Evolutionary conservation across 2,888 invertebrate genomes (phyloP).

Genomic region (Leptinotarsa rubiginosa): DNA sequence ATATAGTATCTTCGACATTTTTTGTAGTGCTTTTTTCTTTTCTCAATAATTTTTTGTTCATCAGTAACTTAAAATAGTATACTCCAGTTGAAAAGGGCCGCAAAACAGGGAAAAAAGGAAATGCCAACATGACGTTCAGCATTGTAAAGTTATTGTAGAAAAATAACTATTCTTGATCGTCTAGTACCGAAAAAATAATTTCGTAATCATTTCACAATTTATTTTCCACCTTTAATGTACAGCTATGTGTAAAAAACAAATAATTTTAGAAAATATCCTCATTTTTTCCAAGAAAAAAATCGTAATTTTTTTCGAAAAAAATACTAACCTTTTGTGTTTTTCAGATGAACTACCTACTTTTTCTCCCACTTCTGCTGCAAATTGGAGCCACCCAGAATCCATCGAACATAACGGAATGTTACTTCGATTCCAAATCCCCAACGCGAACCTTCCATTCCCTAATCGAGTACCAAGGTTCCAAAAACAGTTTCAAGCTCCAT

Average conservation of each 20-base stretch:
- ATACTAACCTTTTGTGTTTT: not conserved
- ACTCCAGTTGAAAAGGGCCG: too few relatives aligned
- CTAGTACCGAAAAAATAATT: too few relatives aligned
- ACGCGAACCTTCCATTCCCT: constrained; percentile 52
- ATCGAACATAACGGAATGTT: constrained; percentile 7
- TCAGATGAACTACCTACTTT: constrained; percentile 14
- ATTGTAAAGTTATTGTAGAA: too few relatives aligned
- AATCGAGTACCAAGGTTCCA: constrained; percentile 53
- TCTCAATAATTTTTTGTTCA: too few relatives aligned
- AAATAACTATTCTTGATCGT: too few relatives aligned
- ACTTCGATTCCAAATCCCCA: constrained; percentile 25
- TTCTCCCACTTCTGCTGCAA: not conserved
- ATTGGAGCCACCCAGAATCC: not conserved
- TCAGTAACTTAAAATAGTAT: too few relatives aligned
- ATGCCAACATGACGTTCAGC: too few relatives aligned
- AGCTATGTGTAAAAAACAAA: not conserved
- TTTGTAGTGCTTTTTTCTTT: too few relatives aligned
- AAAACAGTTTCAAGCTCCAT: constrained; percentile 49
- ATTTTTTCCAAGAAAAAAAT: not conserved
- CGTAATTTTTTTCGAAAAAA: not conserved
- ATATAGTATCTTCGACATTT: too few relatives aligned
- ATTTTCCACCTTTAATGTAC: not conserved
- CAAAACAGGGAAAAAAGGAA: too few relatives aligned
- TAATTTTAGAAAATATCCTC: not conserved
- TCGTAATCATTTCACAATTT: too few relatives aligned